These are phyloP conservation scores for Acleris literana DNA, from an alignment of 2,888 invertebrate species.

Conservation along the genomic window DNA sequence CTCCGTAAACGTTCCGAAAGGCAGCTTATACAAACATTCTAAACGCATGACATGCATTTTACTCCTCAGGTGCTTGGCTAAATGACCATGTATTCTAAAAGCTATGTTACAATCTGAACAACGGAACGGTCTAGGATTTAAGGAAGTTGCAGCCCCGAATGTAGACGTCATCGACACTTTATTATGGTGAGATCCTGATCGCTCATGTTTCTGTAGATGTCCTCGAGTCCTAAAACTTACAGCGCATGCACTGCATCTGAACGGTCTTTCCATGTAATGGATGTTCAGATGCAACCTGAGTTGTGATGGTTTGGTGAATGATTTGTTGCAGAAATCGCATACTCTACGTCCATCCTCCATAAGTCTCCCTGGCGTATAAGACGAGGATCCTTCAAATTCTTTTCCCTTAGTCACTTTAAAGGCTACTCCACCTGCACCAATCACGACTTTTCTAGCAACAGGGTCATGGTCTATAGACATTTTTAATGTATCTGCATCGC, in stretches of 20 bases:
- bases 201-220: conserved; percentile 96
- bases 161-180: conserved; percentile 95
- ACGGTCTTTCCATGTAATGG: conserved; percentile 96
- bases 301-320: conserved; percentile 95
- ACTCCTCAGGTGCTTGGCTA: conserved; percentile 97
- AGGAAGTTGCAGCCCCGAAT: conserved; percentile 92
- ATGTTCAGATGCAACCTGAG: conserved; percentile 96
- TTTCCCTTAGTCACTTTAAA: conserved; percentile 83
- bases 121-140: conserved; percentile 97
- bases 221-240: conserved; percentile 95
- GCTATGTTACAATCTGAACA: conserved; percentile 98
- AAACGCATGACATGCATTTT: conserved; percentile 98
- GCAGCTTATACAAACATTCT: conserved; percentile 95
- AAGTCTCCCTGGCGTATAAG: conserved; percentile 81
- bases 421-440: conserved; percentile 85
- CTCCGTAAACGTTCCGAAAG: conserved; percentile 97
- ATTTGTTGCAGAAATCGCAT: conserved; percentile 94
- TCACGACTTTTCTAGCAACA: conserved; percentile 84
- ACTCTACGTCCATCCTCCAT: conserved; percentile 90
- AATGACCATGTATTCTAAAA: conserved; percentile 97
- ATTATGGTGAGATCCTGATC: conserved; percentile 95
- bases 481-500: conserved; percentile 66
- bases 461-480: conserved; percentile 72
- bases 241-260: conserved; percentile 95
- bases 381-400: conserved; percentile 68